Evolutionary conservation across 1,140 invertebrate genomes (phyloP).

Genomic region (Sogatella furcifera): DNA sequence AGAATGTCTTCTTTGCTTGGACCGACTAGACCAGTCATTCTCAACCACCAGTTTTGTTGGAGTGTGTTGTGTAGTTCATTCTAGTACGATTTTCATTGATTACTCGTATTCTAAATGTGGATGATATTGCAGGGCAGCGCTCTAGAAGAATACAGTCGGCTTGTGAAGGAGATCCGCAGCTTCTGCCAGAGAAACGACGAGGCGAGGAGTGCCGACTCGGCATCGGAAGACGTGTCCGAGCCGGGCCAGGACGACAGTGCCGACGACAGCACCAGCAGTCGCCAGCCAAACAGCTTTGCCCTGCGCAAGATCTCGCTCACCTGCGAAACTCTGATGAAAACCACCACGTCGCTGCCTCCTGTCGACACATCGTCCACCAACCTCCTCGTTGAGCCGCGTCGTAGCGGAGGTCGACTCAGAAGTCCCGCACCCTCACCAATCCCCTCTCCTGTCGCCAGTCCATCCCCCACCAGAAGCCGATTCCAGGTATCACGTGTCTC

Average conservation of each 20-base stretch:
- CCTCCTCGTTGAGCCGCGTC: slow-evolving; percentile 22
- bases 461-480: slow-evolving; percentile 39
- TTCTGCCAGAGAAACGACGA: slow-evolving; percentile 40
- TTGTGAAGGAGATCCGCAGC: slow-evolving; percentile 38
- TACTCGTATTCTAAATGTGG: not conserved
- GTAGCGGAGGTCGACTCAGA: slow-evolving; percentile 38
- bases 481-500: slow-evolving; percentile 46
- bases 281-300: slow-evolving; percentile 27
- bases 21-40: no score
- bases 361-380: not conserved
- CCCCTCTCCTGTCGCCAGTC: slow-evolving; percentile 54
- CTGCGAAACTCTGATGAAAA: slow-evolving; percentile 35
- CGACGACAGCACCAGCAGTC: slow-evolving; percentile 8
- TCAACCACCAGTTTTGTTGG: no score
- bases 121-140: slow-evolving; percentile 25
- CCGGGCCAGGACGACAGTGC: slow-evolving; percentile 7
- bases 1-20: no score
- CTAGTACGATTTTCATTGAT: not conserved
- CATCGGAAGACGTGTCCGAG: slow-evolving; percentile 24
- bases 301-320: slow-evolving; percentile 50
- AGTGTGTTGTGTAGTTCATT: no score
- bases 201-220: slow-evolving; percentile 24
- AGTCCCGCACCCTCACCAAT: slow-evolving; percentile 56
- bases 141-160: slow-evolving; percentile 36
- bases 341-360: slow-evolving; percentile 26